Evolutionary conservation across 2,888 invertebrate species (phyloP).

Genomic region (Malacosoma neustria): DNA sequence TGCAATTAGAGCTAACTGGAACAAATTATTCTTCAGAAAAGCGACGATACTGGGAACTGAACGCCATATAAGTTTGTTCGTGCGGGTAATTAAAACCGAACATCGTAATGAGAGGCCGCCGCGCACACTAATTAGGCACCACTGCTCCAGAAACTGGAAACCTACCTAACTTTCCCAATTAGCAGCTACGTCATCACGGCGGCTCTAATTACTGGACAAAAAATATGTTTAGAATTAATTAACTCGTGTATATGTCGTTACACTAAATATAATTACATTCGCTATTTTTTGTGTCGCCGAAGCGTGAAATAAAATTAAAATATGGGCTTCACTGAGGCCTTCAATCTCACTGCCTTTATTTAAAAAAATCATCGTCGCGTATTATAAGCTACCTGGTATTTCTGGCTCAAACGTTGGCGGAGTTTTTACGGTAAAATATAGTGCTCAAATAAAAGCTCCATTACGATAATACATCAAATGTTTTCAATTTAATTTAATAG

Average conservation of each 20-base stretch:
- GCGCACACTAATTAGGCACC: conserved; percentile 51
- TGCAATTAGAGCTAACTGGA: conserved; percentile 4
- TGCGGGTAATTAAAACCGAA: conserved; percentile 50
- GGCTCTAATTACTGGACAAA: conserved; percentile 28
- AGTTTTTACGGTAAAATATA: no score
- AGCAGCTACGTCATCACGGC: conserved; percentile 30
- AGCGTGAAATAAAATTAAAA: no score
- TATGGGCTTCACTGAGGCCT: no score
- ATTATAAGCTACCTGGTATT: no score
- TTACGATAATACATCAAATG: no score
- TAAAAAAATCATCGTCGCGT: no score
- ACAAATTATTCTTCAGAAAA: conserved; percentile 8
- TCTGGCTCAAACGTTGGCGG: no score
- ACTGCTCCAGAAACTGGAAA: conserved; percentile 48
- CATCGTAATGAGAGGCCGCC: conserved; percentile 44
- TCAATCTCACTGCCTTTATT: no score
- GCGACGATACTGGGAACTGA: conserved; percentile 26
- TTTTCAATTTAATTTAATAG: conserved; percentile 7
- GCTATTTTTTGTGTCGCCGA: no score
- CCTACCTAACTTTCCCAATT: conserved; percentile 55
- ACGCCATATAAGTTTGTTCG: conserved; percentile 37
- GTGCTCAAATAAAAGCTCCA: no score
- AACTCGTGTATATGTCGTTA: conserved; percentile 1
- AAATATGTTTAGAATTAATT: conserved; percentile 17
- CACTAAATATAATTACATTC: background rate